Percentiles rank a stretch among this genome's conserved stretches.
Evolutionary conservation across 2,113 vertebrate species (phyloP).

Genomic region (Vulpes lagopus): DNA sequence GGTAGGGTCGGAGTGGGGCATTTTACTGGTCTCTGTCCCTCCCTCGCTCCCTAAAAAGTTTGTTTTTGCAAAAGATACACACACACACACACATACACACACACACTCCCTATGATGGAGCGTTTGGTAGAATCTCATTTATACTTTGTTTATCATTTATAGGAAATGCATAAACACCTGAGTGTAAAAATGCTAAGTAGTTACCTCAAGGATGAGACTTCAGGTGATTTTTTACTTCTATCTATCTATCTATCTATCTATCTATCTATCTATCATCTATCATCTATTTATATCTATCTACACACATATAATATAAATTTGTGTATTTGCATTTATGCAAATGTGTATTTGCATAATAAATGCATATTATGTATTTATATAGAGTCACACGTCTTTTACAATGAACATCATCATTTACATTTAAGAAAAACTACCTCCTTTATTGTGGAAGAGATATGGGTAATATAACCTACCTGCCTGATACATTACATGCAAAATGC

Average conservation of each 20-base stretch:
- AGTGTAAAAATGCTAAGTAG: neutral
- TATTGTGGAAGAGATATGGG: neutral
- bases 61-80: neutral
- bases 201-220: neutral
- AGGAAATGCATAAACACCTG: neutral
- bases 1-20: fast-evolving
- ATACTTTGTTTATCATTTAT: neutral
- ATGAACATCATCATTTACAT: neutral
- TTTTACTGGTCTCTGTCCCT: neutral
- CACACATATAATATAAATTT: neutral
- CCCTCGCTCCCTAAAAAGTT: neutral
- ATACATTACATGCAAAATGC: neutral
- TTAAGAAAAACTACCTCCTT: neutral
- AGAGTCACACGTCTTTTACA: neutral
- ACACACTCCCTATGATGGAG: neutral
- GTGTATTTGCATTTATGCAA: neutral
- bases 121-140: neutral
- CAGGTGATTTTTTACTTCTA: neutral
- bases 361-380: neutral
- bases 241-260: neutral
- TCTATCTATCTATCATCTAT: too few species aligned
- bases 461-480: neutral
- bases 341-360: neutral
- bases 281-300: too few species aligned
- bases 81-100: neutral